Evolutionary conservation across 2,797 vertebrate genomes (phyloP), one percentile per base, ranked within the genome.

Genomic region (Semaprochilodus insignis): DNA sequence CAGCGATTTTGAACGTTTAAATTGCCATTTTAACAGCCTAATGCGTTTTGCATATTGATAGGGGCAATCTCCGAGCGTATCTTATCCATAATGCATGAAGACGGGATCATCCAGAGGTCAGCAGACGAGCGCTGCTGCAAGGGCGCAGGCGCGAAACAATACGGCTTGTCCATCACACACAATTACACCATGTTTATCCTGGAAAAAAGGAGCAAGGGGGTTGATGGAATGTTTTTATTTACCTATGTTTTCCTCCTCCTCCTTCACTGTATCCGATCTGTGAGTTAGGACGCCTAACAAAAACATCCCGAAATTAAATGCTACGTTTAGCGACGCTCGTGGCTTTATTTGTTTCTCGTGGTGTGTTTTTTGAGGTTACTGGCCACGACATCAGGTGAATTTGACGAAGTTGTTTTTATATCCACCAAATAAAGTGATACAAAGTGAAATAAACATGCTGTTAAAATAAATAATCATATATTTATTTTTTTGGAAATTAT

Each of bases 51-150:
- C 95, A 96, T 97, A 95, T 95, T 97, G 96, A 97, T 95, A 93
- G 94, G 94, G 94, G 95, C 94, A 94, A 96, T 94, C 92, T 91
- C 89, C 88, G 93, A 93, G 94, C 94, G 96, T 92, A 94, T 92
- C 94, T 97, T 95, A 97, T 98, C 95, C 96, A 98, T 98, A 97
- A 98, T 98, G 95, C 95, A 97, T 93, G 91, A 93, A 92, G 77
- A 83, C 87, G 94, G 95, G 95, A 97, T 97, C 97, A 98, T 90
- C 74, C 91, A 87, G 94, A 96, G 97, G 97, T 99, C 97, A 99
- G 94, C 95, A 98, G 97, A 97, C 97, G 89, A 90, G 92, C 91
- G 84, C 88, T 85, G 87, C 69, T 81, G 75, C 72, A 69, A 87
- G 78, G 83, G 87, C 81, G 85, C 86, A 86, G 71, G 83, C 74